Base-by-base conservation (phyloP, 2,888 invertebrate genomes). In the Heliconius ismenius region DNA sequence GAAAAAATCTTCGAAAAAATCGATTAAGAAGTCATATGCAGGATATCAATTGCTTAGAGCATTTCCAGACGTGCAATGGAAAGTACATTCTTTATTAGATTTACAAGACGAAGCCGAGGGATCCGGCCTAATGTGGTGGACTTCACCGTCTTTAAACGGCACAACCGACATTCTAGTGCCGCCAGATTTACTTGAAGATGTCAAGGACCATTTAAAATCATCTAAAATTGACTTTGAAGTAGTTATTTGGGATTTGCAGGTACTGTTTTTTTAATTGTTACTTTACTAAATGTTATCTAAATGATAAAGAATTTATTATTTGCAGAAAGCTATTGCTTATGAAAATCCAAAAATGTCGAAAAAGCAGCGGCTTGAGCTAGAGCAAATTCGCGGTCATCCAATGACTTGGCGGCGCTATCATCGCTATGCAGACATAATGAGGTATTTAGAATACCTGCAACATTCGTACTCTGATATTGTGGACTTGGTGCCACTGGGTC, bases 381-480 rank as follows among this genome's bases (percentile, higher is more conserved):
- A 95, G 79, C 95, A 93, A 36, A 85, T 89, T 39, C 93, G 95
- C 78, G 96, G 95, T 2, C 96, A 96, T 82, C 95, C 95, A 2
- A 92, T 96, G 95, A 96, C 96, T 1, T 97, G 97, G 97, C 94
- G 95, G 74, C 94, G 96, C 68, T 97, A 96, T 84, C 96, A 97
- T 84, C 95, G 96, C 74, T 96, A 96, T 83, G 95, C 95, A 84
- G 97, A 97, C 80, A 96, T 97, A 58, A 86, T 96, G 58, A 95
- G 95, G 43, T 97, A 96, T 86, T 86, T 97, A 84, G 96, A 97
- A 82, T 95, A 96, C 80, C 86, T 97, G 79, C 96, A 96, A 65
- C 91, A 95, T 81, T 95, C 95, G 2, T 95, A 96, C 87, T 95
- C 97, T 0, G 94, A 96, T 67, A 85, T 96, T 6, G 95, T 96